Percentiles rank a stretch among this genome's conserved stretches.
Evolutionary conservation across 2,113 vertebrate genomes (phyloP).

Genomic region (Chaetops frenatus): DNA sequence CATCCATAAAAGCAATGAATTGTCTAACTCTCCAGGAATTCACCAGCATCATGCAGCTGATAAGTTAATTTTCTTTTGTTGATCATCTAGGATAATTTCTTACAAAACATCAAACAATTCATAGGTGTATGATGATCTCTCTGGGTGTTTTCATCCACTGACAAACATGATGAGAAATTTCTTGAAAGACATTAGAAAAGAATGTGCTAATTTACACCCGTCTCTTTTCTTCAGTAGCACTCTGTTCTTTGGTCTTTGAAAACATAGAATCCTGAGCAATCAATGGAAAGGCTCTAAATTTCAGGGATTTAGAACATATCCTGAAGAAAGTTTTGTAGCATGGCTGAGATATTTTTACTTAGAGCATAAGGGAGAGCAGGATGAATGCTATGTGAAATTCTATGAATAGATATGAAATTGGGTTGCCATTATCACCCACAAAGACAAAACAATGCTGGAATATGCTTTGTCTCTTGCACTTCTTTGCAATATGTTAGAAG

Average conservation of each 20-base stretch:
- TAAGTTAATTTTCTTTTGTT: constrained; percentile 25
- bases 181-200: background rate
- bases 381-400: background rate
- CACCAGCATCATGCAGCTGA: background rate
- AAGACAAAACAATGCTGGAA: background rate
- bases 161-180: background rate
- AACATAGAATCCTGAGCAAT: background rate
- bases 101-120: constrained; percentile 14
- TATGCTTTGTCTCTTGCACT: background rate
- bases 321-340: background rate
- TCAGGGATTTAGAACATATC: background rate
- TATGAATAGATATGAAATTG: background rate
- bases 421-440: background rate
- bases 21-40: constrained; percentile 28
- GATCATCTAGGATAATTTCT: constrained; percentile 6
- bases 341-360: background rate
- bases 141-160: background rate
- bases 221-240: background rate
- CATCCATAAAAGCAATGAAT: constrained; percentile 47
- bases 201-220: background rate
- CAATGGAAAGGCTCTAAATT: background rate
- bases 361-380: background rate
- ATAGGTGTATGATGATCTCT: background rate
- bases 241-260: constrained; percentile 2
- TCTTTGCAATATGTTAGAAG: background rate